phyloP scores from a whole-genome alignment of 2,888 invertebrate species.

The Drosophila parthenogenetica region DNA sequence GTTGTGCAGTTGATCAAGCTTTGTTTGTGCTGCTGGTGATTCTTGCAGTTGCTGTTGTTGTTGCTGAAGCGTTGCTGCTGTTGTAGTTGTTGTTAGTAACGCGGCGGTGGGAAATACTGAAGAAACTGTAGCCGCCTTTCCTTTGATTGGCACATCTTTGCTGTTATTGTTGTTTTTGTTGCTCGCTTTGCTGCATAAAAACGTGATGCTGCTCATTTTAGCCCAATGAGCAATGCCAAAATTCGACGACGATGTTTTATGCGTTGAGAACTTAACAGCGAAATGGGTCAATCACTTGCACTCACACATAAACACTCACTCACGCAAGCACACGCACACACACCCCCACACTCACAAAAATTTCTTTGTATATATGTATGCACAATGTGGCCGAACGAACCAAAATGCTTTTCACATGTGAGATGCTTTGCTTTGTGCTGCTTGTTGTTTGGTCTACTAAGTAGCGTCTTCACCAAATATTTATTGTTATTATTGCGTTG shows the following conservation, averaged over 20 bases:
- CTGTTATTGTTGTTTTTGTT: constrained; percentile 38
- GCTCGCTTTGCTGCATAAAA: constrained; percentile 71
- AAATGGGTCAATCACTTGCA: constrained; percentile 72
- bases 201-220: constrained; percentile 78
- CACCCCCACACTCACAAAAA: constrained; percentile 20
- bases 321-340: constrained; percentile 19
- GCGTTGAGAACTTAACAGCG: constrained; percentile 38
- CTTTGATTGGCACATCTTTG: constrained; percentile 45
- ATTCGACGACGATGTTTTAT: constrained; percentile 27
- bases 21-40: constrained; percentile 20
- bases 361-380: constrained; percentile 8
- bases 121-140: constrained; percentile 31
- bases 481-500: constrained; percentile 32
- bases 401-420: constrained; percentile 51
- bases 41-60: constrained; percentile 36
- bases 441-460: constrained; percentile 7
- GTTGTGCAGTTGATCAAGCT: constrained; percentile 39
- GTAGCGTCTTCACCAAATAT: constrained; percentile 32
- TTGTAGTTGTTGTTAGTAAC: constrained; percentile 47
- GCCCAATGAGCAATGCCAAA: constrained; percentile 32
- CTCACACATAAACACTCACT: constrained; percentile 29
- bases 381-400: constrained; percentile 12
- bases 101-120: constrained; percentile 46
- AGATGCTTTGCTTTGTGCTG: constrained; percentile 31
- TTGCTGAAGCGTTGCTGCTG: constrained; percentile 34